These are phyloP conservation scores for Paratrypauchen microcephalus DNA, from an alignment of 2,797 vertebrate species.

Conservation along the genomic window DNA sequence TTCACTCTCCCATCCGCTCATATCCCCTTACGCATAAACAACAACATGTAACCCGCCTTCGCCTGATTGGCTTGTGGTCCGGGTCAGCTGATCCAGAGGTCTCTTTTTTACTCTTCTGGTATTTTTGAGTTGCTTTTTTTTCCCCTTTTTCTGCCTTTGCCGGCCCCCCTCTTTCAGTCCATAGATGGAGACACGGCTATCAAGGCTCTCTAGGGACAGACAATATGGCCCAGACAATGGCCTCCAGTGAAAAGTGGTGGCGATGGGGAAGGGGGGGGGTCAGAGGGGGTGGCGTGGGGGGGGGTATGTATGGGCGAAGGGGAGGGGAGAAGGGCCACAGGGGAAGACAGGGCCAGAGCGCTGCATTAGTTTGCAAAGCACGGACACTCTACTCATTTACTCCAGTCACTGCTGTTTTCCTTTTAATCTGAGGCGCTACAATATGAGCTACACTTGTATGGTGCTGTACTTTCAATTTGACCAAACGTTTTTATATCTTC, in stretches of 20 bases:
- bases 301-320: slow-evolving; percentile 27
- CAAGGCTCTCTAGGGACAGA: slow-evolving; percentile 76
- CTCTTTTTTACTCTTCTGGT: slow-evolving; percentile 58
- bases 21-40: not conserved
- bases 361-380: slow-evolving; percentile 76
- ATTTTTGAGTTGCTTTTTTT: slow-evolving; percentile 71
- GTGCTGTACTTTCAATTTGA: slow-evolving; percentile 16
- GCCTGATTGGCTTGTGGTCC: slow-evolving; percentile 44
- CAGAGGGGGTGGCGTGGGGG: slow-evolving; percentile 21
- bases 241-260: slow-evolving; percentile 66
- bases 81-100: slow-evolving; percentile 71
- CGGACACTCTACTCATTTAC: slow-evolving; percentile 75
- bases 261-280: too few species aligned
- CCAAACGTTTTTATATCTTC: slow-evolving; percentile 32
- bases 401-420: slow-evolving; percentile 46
- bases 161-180: slow-evolving; percentile 40
- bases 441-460: slow-evolving; percentile 42
- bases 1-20: not conserved
- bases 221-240: slow-evolving; percentile 73
- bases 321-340: slow-evolving; percentile 62
- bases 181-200: slow-evolving; percentile 83
- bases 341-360: slow-evolving; percentile 67
- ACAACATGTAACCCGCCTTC: slow-evolving; percentile 40
- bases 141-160: slow-evolving; percentile 34
- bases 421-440: slow-evolving; percentile 56